phyloP scores from a whole-genome alignment of 2,797 vertebrate genomes.

The Tamandua tetradactyla region DNA sequence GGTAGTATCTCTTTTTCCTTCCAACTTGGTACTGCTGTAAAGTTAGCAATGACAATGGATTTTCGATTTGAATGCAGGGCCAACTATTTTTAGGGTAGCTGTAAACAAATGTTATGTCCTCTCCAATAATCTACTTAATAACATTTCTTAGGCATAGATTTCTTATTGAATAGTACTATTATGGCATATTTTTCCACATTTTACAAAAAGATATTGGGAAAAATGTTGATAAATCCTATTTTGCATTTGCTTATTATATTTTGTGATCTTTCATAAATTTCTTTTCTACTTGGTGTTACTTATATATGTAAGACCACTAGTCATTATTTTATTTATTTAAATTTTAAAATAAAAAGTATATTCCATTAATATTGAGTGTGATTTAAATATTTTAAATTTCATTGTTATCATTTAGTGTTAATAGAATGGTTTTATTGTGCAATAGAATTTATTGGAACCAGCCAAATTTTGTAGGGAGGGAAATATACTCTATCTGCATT shows the following conservation, averaged over 20 bases:
- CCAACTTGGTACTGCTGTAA: background rate
- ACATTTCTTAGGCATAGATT: constrained; percentile 20
- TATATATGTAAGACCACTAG: constrained; percentile 15
- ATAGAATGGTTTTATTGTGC: constrained; percentile 1
- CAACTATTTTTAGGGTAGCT: background rate
- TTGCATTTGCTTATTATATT: constrained; percentile 41
- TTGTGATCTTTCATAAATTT: constrained; percentile 24
- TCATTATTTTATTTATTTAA: constrained; percentile 26
- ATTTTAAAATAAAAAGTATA: background rate
- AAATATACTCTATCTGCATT: background rate
- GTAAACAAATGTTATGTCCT: background rate
- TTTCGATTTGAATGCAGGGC: constrained; percentile 50
- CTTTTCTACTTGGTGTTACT: background rate
- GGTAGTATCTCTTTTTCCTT: background rate
- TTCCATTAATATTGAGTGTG: background rate
- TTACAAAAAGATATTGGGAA: constrained; percentile 34
- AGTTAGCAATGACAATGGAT: background rate
- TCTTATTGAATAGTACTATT: constrained; percentile 38
- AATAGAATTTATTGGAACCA: background rate
- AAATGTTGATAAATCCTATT: constrained; percentile 37
- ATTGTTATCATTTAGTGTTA: background rate
- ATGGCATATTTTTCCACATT: constrained; percentile 29
- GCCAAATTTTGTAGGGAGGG: background rate
- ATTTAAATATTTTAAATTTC: constrained; percentile 25
- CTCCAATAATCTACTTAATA: background rate